Conservation (phyloP, 2,113 vertebrate genomes). For the Erinaceus europaeus region DNA sequence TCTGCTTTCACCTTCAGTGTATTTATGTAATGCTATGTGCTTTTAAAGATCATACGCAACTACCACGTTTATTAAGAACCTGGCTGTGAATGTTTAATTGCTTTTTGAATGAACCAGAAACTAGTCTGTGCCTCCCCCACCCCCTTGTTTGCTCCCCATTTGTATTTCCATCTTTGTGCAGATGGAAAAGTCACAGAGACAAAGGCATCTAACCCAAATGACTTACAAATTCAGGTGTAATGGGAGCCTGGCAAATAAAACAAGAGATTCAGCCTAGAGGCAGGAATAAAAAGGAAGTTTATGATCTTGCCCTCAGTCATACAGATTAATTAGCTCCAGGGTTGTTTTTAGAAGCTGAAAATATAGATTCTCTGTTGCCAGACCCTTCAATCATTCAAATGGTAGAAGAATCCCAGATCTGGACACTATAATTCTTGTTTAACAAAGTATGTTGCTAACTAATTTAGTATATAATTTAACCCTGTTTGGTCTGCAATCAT, state of each 20-base stretch:
- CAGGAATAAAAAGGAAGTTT: not conserved
- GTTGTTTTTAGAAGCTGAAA: slow-evolving; percentile 11
- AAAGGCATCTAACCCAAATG: not conserved
- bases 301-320: not conserved
- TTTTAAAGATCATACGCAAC: slow-evolving; percentile 1
- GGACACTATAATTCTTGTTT: not conserved
- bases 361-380: not conserved
- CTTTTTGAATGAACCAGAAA: slow-evolving; percentile 20
- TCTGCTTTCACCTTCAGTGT: not conserved
- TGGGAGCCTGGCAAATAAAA: not conserved
- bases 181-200: not conserved
- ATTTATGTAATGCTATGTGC: not conserved
- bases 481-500: not conserved
- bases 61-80: not conserved
- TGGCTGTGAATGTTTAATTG: slow-evolving; percentile 7
- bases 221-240: not conserved
- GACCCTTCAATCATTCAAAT: not conserved
- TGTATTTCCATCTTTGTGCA: slow-evolving; percentile 23
- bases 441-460: not conserved
- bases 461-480: slow-evolving; percentile 15
- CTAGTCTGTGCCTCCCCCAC: not conserved
- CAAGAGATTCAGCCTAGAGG: not conserved
- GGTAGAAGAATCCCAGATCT: not conserved
- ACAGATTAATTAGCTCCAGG: not conserved
- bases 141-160: not conserved